Conservation (phyloP, 2,797 vertebrate species). For the Moxostoma hubbsi region DNA sequence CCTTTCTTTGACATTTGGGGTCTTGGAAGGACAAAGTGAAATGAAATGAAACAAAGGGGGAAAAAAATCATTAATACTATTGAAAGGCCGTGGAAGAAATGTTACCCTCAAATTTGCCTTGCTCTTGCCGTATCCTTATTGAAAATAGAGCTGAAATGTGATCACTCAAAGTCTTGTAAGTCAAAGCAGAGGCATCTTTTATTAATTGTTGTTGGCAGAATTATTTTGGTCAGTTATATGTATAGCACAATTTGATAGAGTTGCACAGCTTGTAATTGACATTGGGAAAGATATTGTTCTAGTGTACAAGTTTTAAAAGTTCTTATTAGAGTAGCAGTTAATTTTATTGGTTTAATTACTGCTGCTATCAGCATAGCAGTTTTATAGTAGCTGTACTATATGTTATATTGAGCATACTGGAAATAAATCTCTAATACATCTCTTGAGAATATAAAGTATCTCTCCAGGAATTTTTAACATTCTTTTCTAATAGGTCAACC, state of each 20-base stretch:
- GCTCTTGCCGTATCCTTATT: slow-evolving; percentile 23
- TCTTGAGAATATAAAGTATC: neutral
- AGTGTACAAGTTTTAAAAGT: neutral
- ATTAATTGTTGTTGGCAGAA: neutral
- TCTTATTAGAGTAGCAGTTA: neutral
- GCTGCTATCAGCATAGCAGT: neutral
- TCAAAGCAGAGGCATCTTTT: slow-evolving; percentile 62
- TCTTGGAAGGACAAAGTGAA: slow-evolving; percentile 59
- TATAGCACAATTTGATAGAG: neutral
- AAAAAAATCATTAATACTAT: slow-evolving; percentile 55
- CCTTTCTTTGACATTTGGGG: slow-evolving; percentile 63
- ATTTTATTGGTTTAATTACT: neutral
- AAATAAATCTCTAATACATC: neutral
- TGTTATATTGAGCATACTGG: neutral
- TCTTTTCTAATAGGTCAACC: neutral
- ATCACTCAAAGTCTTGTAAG: slow-evolving; percentile 66
- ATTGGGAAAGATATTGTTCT: too few species aligned
- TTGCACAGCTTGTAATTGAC: too few species aligned
- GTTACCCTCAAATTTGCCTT: slow-evolving; percentile 38
- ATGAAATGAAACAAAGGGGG: slow-evolving; percentile 40
- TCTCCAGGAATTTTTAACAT: neutral
- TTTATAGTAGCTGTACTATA: neutral
- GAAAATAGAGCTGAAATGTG: slow-evolving; percentile 51
- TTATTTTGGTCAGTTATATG: slow-evolving; percentile 10
- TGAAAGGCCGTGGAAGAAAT: slow-evolving; percentile 32